Base-by-base conservation (phyloP, 2,888 invertebrate species). In the Tanypteryx hageni region DNA sequence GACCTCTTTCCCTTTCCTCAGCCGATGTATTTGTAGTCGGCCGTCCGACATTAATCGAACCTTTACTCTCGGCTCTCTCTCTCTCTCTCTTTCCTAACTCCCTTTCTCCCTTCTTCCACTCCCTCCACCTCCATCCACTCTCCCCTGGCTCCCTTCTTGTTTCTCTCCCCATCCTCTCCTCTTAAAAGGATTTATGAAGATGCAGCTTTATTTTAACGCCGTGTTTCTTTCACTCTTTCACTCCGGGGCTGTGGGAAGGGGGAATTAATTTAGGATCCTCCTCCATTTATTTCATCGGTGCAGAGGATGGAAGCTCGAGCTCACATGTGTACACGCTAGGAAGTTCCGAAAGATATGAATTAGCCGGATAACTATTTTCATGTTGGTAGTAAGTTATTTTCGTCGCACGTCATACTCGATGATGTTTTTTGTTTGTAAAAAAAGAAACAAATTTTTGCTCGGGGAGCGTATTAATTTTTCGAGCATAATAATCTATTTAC, bases 121-220 rank as follows among this genome's bases (percentile, higher is more conserved):
- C 83, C 83, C 64, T n/a, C 64, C 31, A 13, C 27, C 7, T 44
- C 16, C 82, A 44, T 44, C 16, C 31, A 5, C 16, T 31, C 82
- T 82, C 82, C 1, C 82, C 31, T 14, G 0, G 16, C 44, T 2
- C 83, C 57, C n/a, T n/a, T 57, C n/a, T 56, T 57, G 5, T n/a
- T 56, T 5, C 10, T 4, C 14, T 56, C 18, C 83, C n/a, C 83
- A 9, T 11, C 18, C 57, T 83, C 18, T 68, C 44, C 64, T 64
- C 64, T 89, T 11, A 61, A 56, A 64, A 89, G 64, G 89, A 89
- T 89, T 89, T 89, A 89, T 89, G 89, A 89, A 89, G 89, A 89
- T 89, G 89, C 89, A 89, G 64, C 64, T 64, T 89, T 89, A 89
- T 89, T 89, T 89, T 64, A 89, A 89, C 68, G 64, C 89, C 89